Conservation (phyloP, 2,113 vertebrate species). For the Alexandromys fortis region DNA sequence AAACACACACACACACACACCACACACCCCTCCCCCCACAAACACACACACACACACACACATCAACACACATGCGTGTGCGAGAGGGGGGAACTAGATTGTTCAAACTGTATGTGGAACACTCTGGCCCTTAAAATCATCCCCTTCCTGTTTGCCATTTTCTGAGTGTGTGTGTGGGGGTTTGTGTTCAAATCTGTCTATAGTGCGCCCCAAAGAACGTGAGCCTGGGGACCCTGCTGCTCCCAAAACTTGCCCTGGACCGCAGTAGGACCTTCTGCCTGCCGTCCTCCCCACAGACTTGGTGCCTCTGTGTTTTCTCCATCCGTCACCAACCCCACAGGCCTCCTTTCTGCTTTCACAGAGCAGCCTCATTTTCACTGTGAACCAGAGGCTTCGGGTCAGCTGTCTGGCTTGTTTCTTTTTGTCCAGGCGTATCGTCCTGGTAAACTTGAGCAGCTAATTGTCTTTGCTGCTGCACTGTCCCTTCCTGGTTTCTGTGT, state of each 20-base stretch:
- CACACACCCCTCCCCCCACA: too few relatives aligned
- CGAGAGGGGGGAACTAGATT: background rate
- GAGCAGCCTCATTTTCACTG: background rate
- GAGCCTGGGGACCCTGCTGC: background rate
- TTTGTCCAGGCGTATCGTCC: background rate
- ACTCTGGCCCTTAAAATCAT: background rate
- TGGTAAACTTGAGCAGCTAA: slow-evolving; percentile 50
- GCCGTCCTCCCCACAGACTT: background rate
- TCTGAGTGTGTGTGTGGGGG: background rate
- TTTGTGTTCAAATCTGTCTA: background rate
- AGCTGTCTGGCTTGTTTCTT: background rate
- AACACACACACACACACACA: background rate
- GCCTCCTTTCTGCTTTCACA: background rate
- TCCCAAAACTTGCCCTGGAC: background rate
- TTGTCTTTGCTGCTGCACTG: slow-evolving; percentile 1
- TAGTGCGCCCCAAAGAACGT: accelerated
- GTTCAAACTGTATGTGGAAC: background rate
- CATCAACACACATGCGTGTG: background rate
- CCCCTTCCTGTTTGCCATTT: background rate
- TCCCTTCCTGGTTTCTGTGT: slow-evolving; percentile 19
- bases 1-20: background rate
- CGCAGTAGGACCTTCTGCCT: background rate
- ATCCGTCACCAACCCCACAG: background rate
- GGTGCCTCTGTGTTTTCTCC: background rate
- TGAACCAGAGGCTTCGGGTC: background rate